A percentile compares a stretch with the other conserved stretches of the same genome.
phyloP scores from a whole-genome alignment of 2,797 vertebrate species.

The Microhierax caerulescens region DNA sequence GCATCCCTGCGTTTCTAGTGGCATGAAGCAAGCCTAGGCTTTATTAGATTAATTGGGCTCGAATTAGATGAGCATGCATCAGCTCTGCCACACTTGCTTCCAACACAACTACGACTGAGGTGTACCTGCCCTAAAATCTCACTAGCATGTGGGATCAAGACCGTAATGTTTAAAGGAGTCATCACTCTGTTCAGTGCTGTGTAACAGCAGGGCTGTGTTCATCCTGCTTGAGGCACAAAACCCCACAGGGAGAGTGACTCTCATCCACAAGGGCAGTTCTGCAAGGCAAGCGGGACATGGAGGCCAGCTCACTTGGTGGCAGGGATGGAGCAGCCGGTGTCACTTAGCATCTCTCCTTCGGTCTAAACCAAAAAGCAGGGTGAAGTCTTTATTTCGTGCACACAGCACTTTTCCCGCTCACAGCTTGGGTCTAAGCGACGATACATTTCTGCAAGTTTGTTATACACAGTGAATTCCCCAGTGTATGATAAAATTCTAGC shows the following conservation, averaged over 20 bases:
- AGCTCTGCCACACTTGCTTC: not conserved
- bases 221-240: not conserved
- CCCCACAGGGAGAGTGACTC: not conserved
- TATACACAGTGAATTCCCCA: not conserved
- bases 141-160: not conserved
- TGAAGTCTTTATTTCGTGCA: not conserved
- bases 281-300: accelerated
- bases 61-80: not conserved
- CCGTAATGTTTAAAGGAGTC: accelerated
- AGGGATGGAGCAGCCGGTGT: not conserved
- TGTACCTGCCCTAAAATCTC: not conserved
- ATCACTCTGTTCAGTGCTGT: not conserved
- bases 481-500: not conserved
- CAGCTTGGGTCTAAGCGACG: not conserved
- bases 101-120: not conserved
- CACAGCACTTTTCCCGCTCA: not conserved
- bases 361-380: not conserved
- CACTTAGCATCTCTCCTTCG: not conserved
- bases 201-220: not conserved
- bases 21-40: not conserved
- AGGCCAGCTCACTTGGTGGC: not conserved
- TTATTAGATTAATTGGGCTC: too few relatives aligned
- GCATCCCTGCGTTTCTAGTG: not conserved
- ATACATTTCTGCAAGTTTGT: not conserved
- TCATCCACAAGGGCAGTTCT: not conserved